Conservation (phyloP, 2,797 vertebrate genomes). For the Monodelphis domestica region DNA sequence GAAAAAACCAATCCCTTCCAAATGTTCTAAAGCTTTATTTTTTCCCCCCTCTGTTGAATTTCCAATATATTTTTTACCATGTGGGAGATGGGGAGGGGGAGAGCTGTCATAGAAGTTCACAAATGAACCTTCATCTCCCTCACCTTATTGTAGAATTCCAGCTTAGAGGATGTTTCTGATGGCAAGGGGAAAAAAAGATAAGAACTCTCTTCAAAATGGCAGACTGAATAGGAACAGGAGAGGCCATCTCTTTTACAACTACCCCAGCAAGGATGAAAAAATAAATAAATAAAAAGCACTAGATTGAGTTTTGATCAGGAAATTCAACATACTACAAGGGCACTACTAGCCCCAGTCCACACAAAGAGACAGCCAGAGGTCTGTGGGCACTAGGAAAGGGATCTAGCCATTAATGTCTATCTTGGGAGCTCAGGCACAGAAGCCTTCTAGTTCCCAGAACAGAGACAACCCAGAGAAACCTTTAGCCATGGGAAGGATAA, state of each 20-base stretch:
- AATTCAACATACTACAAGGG: not conserved
- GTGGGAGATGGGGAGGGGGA: not conserved
- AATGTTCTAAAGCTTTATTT: conserved; percentile 59
- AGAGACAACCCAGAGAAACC: not conserved
- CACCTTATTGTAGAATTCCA: conserved; percentile 14
- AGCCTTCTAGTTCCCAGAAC: not conserved
- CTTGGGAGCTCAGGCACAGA: not conserved
- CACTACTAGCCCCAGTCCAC: not conserved
- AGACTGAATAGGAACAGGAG: not conserved
- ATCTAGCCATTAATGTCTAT: not conserved
- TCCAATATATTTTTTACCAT: conserved; percentile 4
- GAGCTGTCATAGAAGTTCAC: not conserved
- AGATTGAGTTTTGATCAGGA: not conserved
- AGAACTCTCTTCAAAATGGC: not conserved
- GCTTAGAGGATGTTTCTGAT: not conserved
- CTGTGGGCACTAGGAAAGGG: not conserved
- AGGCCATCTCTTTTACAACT: not conserved
- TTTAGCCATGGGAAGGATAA: not conserved
- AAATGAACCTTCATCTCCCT: conserved; percentile 12
- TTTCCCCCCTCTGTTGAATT: conserved; percentile 47
- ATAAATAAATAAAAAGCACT: not conserved
- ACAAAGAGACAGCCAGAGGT: not conserved
- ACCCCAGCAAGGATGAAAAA: not conserved
- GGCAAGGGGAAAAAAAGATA: not conserved
- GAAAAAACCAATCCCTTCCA: conserved; percentile 6